Percentiles rank a stretch among this genome's conserved stretches.
Evolutionary conservation across 2,888 invertebrate genomes (phyloP).

Genomic region (Athetis lepigone): DNA sequence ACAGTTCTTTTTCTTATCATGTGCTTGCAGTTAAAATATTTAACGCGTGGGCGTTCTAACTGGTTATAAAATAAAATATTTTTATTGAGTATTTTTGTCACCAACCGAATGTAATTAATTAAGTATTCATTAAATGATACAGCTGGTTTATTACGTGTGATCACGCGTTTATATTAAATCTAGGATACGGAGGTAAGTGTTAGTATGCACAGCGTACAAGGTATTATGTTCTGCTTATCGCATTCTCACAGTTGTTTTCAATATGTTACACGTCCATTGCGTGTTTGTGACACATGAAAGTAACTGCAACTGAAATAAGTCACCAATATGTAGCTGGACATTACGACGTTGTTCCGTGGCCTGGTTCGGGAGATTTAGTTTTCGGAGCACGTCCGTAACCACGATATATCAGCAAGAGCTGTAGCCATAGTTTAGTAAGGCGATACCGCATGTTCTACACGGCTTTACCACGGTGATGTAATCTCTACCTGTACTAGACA

Average conservation of each 20-base stretch:
- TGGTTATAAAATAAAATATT: constrained; percentile 49
- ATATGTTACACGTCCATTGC: constrained; percentile 59
- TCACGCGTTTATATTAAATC: constrained; percentile 31
- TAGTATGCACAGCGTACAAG: constrained; percentile 52
- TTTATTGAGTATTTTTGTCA: constrained; percentile 48
- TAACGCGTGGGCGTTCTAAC: constrained; percentile 50
- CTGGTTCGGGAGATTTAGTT: constrained; percentile 60
- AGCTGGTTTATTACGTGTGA: constrained; percentile 40
- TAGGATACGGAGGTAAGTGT: constrained; percentile 43
- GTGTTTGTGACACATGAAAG: constrained; percentile 44
- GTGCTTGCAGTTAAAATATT: constrained; percentile 51
- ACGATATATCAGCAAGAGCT: constrained; percentile 66
- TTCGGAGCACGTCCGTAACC: constrained; percentile 73
- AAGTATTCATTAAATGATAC: constrained; percentile 50
- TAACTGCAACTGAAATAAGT: constrained; percentile 45
- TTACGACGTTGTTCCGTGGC: constrained; percentile 34
- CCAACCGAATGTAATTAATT: constrained; percentile 58
- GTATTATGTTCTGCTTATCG: constrained; percentile 50
- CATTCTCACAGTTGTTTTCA: constrained; percentile 54
- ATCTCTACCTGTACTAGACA: constrained; percentile 73
- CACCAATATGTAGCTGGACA: constrained; percentile 56
- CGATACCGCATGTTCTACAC: constrained; percentile 73
- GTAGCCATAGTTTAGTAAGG: constrained; percentile 76
- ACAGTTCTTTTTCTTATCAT: constrained; percentile 41
- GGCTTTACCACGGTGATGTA: constrained; percentile 76